These are phyloP conservation scores for Tetranychus truncatus DNA, from an alignment of 2,888 invertebrate species.

Conservation along the genomic window DNA sequence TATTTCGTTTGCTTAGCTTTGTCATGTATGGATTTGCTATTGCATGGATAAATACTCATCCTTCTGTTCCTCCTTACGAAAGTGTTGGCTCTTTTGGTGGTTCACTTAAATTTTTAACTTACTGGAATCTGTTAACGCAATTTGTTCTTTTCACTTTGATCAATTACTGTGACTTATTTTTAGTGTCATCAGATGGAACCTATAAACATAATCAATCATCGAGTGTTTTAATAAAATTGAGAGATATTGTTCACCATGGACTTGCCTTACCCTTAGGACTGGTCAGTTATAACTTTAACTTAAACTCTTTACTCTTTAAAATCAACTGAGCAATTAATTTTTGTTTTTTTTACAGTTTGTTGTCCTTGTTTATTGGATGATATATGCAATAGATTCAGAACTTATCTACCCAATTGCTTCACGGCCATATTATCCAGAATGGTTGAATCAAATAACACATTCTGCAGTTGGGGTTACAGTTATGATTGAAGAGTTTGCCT, in stretches of 20 bases:
- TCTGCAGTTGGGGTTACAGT: background rate
- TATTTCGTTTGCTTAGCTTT: background rate
- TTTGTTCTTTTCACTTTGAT: constrained; percentile 2
- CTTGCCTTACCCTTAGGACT: constrained; percentile 1
- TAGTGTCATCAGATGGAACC: background rate
- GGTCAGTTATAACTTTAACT: background rate
- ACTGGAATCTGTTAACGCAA: constrained; percentile 5
- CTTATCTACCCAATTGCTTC: background rate
- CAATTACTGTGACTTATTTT: constrained; percentile 4
- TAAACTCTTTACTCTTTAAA: background rate
- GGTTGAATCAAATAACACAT: constrained; percentile 6
- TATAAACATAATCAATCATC: background rate
- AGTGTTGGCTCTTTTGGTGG: constrained; percentile 5
- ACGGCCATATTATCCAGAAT: constrained; percentile 7
- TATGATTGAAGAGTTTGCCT: background rate
- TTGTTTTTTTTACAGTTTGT: background rate
- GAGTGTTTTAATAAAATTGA: background rate
- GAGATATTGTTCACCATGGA: constrained; percentile 6
- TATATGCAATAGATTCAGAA: constrained; percentile 7
- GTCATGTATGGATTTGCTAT: background rate
- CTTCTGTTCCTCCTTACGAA: background rate
- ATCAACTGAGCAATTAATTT: background rate
- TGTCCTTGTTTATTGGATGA: background rate
- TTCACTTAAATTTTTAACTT: constrained; percentile 1
- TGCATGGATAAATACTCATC: constrained; percentile 7